phyloP scores from a whole-genome alignment of 2,113 vertebrate species.

The Atherinomorus stipes region DNA sequence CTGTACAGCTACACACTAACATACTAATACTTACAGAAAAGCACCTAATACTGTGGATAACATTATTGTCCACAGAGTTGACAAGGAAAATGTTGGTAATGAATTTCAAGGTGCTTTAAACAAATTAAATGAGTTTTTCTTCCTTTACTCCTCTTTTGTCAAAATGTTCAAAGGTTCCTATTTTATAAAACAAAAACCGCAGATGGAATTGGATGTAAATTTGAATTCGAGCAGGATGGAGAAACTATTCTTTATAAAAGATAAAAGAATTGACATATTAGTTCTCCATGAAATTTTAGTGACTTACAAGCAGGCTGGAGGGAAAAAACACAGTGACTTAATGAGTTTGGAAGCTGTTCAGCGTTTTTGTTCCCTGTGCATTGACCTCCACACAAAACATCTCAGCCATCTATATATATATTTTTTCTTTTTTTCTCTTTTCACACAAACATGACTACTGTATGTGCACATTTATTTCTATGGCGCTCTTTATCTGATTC shows the following conservation, averaged over 20 bases:
- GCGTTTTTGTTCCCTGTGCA: constrained; percentile 31
- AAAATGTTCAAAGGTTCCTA: neutral
- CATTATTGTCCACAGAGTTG: constrained; percentile 16
- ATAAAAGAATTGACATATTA: too few relatives aligned
- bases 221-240: neutral
- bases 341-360: constrained; percentile 41
- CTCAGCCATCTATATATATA: neutral
- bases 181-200: constrained; percentile 7
- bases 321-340: constrained; percentile 10
- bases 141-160: constrained; percentile 19
- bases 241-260: too few relatives aligned
- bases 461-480: constrained; percentile 1
- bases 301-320: constrained; percentile 30
- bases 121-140: constrained; percentile 8
- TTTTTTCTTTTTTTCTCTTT: neutral
- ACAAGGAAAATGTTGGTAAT: constrained; percentile 22
- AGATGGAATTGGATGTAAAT: neutral
- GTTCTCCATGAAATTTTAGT: constrained; percentile 36
- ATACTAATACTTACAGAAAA: neutral
- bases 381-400: constrained; percentile 13
- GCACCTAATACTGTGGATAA: constrained; percentile 33
- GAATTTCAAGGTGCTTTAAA: constrained; percentile 20
- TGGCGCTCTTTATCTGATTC: constrained; percentile 4
- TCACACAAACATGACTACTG: neutral
- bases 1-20: neutral